Percentiles rank a stretch among this genome's conserved stretches.
Conservation (phyloP, 2,113 vertebrate species). For the Ranitomeya variabilis region DNA sequence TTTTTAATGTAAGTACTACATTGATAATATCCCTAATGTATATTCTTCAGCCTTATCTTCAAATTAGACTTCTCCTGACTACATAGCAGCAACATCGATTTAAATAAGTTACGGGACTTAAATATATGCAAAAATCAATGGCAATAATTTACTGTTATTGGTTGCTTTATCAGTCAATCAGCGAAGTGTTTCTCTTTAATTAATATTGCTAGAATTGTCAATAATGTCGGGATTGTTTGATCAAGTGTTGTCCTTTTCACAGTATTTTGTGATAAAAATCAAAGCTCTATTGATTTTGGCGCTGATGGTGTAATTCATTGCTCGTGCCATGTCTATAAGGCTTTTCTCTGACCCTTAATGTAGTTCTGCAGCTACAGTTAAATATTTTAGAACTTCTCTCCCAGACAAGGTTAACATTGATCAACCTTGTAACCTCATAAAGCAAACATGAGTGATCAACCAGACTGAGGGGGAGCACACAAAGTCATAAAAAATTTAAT, state of each 20-base stretch:
- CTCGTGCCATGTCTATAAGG: conserved; percentile 68
- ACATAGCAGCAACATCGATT: neutral
- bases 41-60: conserved; percentile 21
- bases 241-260: conserved; percentile 75
- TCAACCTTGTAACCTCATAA: conserved; percentile 61
- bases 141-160: conserved; percentile 68
- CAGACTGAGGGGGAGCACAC: conserved; percentile 31
- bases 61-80: neutral
- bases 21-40: neutral
- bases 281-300: conserved; percentile 71
- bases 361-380: conserved; percentile 66
- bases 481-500: neutral
- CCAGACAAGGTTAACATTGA: conserved; percentile 76
- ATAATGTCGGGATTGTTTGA: conserved; percentile 70
- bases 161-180: conserved; percentile 70
- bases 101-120: conserved; percentile 40
- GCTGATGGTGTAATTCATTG: conserved; percentile 75
- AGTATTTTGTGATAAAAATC: conserved; percentile 78
- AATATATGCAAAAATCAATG: conserved; percentile 19
- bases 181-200: conserved; percentile 78
- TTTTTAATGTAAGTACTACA: conserved; percentile 1
- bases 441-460: conserved; percentile 57
- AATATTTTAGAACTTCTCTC: conserved; percentile 70
- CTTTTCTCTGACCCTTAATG: conserved; percentile 69
- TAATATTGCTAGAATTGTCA: conserved; percentile 79